A percentile compares a stretch with the other conserved stretches of the same genome.
Evolutionary conservation across 1,140 invertebrate species (phyloP).

Genomic region (Argopecten irradians): DNA sequence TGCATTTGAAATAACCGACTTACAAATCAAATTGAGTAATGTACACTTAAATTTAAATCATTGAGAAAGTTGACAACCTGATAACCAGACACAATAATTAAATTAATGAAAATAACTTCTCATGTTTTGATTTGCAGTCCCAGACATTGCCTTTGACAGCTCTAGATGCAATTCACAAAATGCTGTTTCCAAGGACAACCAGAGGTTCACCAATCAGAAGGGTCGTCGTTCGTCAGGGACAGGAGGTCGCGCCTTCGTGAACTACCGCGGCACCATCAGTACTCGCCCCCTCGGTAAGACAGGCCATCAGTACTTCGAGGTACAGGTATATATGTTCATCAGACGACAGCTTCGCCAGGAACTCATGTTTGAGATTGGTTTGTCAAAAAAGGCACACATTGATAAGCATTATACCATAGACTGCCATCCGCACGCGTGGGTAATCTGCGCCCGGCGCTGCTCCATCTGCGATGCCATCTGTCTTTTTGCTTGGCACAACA

Average conservation of each 20-base stretch:
- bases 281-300: conserved; percentile 42
- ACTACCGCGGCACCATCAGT: conserved; percentile 45
- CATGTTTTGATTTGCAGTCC: conserved; percentile 31
- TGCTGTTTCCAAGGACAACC: conserved; percentile 34
- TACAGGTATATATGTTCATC: conserved; percentile 39
- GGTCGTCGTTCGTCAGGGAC: background rate
- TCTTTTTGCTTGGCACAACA: conserved; percentile 46
- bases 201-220: conserved; percentile 40
- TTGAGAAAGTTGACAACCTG: background rate
- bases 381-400: conserved; percentile 42
- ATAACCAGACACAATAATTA: background rate
- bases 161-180: conserved; percentile 34
- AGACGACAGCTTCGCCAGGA: conserved; percentile 46
- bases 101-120: background rate
- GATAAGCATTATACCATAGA: conserved; percentile 49
- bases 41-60: too few relatives aligned
- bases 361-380: conserved; percentile 48
- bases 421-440: conserved; percentile 43
- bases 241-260: conserved; percentile 33
- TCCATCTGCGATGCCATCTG: conserved; percentile 45
- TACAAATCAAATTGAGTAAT: too few relatives aligned
- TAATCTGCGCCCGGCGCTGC: conserved; percentile 44
- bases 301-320: conserved; percentile 47
- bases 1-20: too few relatives aligned
- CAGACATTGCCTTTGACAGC: conserved; percentile 36